Evolutionary conservation across 1,140 invertebrate species (phyloP).

Genomic region (Sinonovacula constricta): DNA sequence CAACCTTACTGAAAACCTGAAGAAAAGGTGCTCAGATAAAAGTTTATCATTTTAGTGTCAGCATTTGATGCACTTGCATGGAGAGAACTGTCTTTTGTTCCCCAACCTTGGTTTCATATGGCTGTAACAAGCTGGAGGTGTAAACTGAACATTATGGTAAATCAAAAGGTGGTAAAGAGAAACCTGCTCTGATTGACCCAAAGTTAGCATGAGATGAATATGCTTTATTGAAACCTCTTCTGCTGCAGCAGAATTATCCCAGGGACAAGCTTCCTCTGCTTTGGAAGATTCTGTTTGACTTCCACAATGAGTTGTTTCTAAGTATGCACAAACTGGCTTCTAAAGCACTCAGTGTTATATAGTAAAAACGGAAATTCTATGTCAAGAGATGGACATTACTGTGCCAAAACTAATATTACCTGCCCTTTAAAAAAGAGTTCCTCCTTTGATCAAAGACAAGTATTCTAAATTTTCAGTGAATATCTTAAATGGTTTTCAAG

Average conservation of each 20-base stretch:
- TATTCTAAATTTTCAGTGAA: too few relatives aligned
- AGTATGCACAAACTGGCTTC: constrained; percentile 18
- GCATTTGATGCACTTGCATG: constrained; percentile 12
- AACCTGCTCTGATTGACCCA: not conserved
- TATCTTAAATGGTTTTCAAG: too few relatives aligned
- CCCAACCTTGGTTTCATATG: not conserved
- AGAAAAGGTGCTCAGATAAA: constrained; percentile 7
- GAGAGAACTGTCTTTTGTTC: constrained; percentile 7
- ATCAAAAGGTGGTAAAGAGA: not conserved
- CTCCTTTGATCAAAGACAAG: too few relatives aligned
- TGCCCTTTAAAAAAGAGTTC: too few relatives aligned
- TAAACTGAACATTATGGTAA: not conserved
- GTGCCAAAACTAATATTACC: too few relatives aligned
- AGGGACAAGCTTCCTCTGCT: too few relatives aligned
- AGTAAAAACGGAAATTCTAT: too few relatives aligned
- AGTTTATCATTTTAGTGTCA: constrained; percentile 19
- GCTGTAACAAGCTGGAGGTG: not conserved
- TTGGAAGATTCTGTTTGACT: too few relatives aligned
- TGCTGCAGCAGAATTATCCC: constrained; percentile 19
- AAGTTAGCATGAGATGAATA: not conserved
- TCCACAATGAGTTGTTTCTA: constrained; percentile 6
- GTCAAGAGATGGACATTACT: too few relatives aligned
- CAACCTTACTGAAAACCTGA: constrained; percentile 20
- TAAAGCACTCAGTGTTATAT: constrained; percentile 8
- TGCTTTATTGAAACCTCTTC: constrained; percentile 5